Percentiles rank a stretch among this genome's conserved stretches.
These are phyloP conservation scores for Himantopus leucocephalus DNA, from an alignment of 2,113 vertebrate species.

Conservation along the genomic window DNA sequence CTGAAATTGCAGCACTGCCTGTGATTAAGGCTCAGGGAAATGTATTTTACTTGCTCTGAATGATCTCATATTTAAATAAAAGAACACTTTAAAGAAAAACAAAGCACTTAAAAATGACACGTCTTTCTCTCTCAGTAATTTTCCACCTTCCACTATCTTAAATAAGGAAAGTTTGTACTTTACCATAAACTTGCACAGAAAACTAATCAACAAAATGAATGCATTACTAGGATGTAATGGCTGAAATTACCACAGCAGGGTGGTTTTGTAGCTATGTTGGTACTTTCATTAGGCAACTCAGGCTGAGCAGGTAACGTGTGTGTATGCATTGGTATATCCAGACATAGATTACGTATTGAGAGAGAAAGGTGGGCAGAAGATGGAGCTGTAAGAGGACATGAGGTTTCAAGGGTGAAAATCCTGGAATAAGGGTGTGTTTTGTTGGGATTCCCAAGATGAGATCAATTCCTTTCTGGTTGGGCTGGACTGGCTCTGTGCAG, in stretches of 20 bases:
- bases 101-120: constrained; percentile 48
- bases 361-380: not conserved
- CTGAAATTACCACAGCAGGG: constrained; percentile 41
- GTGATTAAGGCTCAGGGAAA: constrained; percentile 43
- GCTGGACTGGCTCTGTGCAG: not conserved
- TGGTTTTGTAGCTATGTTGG: constrained; percentile 4
- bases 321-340: not conserved
- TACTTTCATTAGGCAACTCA: not conserved
- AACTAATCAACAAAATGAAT: constrained; percentile 29
- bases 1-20: constrained; percentile 23
- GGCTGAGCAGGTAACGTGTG: not conserved
- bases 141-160: constrained; percentile 25
- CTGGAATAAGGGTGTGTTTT: not conserved
- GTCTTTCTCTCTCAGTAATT: constrained; percentile 37
- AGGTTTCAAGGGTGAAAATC: not conserved
- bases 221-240: not conserved
- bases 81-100: constrained; percentile 35
- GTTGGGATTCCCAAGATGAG: not conserved
- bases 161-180: constrained; percentile 32
- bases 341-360: not conserved
- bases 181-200: not conserved
- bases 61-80: constrained; percentile 55
- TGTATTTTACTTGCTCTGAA: constrained; percentile 16
- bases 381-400: not conserved
- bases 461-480: not conserved